A percentile compares a stretch with the other conserved stretches of the same genome.
These are phyloP conservation scores for Ennomos quercinarius DNA, from an alignment of 2,888 invertebrate species.

Conservation along the genomic window DNA sequence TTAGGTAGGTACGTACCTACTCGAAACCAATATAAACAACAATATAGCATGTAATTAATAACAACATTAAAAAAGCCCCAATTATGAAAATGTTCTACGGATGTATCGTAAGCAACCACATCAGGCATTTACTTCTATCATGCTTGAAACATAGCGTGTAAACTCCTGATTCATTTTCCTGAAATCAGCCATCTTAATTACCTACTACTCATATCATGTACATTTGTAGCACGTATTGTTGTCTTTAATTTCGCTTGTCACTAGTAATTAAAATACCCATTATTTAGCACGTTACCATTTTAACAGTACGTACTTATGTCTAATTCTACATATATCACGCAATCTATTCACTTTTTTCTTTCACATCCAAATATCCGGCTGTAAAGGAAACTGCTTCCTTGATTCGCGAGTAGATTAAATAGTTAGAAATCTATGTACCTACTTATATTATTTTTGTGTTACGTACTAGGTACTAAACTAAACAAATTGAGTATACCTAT, in stretches of 20 bases:
- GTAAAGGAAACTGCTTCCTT: constrained; percentile 15
- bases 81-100: not conserved
- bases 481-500: too few relatives aligned
- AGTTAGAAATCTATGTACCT: too few relatives aligned
- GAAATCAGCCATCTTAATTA: constrained; percentile 15
- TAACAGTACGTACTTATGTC: constrained; percentile 6
- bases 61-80: too few relatives aligned
- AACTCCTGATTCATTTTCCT: constrained; percentile 17
- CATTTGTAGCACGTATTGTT: constrained; percentile 21
- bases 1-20: too few relatives aligned
- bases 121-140: constrained; percentile 1
- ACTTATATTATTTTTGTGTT: too few relatives aligned
- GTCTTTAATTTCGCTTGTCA: constrained; percentile 36
- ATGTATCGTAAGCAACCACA: not conserved
- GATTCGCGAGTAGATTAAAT: not conserved
- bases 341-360: constrained; percentile 12
- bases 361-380: constrained; percentile 12
- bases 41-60: too few relatives aligned
- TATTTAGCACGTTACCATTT: constrained; percentile 37
- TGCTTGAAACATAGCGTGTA: constrained; percentile 19
- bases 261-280: constrained; percentile 40
- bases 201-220: constrained; percentile 22
- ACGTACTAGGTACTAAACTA: too few relatives aligned
- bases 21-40: too few relatives aligned
- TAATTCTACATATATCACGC: constrained; percentile 27